Base-by-base conservation (phyloP, 2,888 invertebrate genomes). In the Seira musarum region DNA sequence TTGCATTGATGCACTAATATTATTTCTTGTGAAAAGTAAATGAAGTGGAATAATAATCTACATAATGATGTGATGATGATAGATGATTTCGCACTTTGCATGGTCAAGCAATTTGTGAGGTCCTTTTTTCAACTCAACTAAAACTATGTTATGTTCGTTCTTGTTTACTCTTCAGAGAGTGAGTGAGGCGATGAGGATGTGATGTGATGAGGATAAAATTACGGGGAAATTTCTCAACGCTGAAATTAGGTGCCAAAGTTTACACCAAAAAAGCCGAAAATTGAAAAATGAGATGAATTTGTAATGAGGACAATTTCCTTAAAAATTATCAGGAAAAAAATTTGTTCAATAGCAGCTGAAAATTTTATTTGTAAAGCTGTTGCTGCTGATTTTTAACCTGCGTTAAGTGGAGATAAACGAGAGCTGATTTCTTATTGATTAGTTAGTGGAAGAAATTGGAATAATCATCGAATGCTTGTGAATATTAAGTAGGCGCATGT, bases 1-100 rank as follows among this genome's bases (percentile, higher is more conserved):
- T 46, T 67, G 46, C 60, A 46, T 70, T 80, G 69, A 49, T 49
- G 49, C 49, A 49, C 49, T 49, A 49, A 49, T 49, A 49, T 75
- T 70, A 75, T 74, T 75, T 74, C 73, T 67, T 73, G 19, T 24
- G 64, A 60, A 30, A 80, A 80, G 74, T 80, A 80, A 80, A 80
- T 80, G 80, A 80, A 74, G 80, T 75, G 30, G 80, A 73, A 73
- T 70, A 74, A 66, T 49, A 49, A 49, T 49, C 49, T 49, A 30
- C 35, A 74, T 74, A 66, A 74, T 74, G 40, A 75, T 71, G 53
- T 74, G 80, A 74, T 80, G 80, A 71, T 74, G 80, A 73, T 74
- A 60, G 70, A 70, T 80, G 80, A 71, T 75, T 80, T 80, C 75
- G 70, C 80, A 80, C 80, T 80, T 80, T 61, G 68, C 30, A 30